Conservation (phyloP, 2,888 invertebrate genomes). For the Agrochola litura region DNA sequence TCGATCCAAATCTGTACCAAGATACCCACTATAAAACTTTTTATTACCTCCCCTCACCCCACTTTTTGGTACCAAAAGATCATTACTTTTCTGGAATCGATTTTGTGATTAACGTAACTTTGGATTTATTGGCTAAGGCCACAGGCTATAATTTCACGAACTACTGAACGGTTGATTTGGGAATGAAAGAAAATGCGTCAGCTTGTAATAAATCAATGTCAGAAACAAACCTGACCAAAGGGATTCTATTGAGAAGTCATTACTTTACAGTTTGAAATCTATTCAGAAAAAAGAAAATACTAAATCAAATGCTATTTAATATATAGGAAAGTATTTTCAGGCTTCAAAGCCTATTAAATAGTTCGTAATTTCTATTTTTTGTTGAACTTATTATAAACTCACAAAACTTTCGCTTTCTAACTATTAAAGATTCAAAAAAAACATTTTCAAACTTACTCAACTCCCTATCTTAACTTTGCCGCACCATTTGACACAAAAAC, state of each 20-base stretch:
- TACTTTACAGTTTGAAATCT: neutral
- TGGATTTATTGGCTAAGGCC: conserved; percentile 58
- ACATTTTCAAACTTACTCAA: conserved; percentile 18
- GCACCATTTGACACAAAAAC: conserved; percentile 37
- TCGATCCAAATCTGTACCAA: conserved; percentile 54
- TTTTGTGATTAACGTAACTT: conserved; percentile 58
- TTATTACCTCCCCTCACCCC: conserved; percentile 36
- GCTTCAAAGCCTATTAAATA: neutral
- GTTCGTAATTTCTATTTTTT: neutral
- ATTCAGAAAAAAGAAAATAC: neutral
- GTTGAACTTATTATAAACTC: conserved; percentile 3
- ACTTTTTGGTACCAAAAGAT: conserved; percentile 13
- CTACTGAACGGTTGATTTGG: conserved; percentile 32
- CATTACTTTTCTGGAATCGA: conserved; percentile 60
- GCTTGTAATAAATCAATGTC: conserved; percentile 50
- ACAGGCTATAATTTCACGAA: conserved; percentile 48
- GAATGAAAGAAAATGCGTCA: conserved; percentile 45
- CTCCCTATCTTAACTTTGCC: conserved; percentile 17
- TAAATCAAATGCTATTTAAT: neutral
- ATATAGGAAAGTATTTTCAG: neutral
- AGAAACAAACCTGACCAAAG: conserved; percentile 2
- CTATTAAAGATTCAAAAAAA: conserved; percentile 32
- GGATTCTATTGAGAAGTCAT: neutral
- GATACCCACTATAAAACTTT: conserved; percentile 47
- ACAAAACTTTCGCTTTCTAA: conserved; percentile 16